A percentile compares a stretch with the other conserved stretches of the same genome.
Evolutionary conservation across 2,888 invertebrate species (phyloP).

Genomic region (Chaitophorus viminalis): DNA sequence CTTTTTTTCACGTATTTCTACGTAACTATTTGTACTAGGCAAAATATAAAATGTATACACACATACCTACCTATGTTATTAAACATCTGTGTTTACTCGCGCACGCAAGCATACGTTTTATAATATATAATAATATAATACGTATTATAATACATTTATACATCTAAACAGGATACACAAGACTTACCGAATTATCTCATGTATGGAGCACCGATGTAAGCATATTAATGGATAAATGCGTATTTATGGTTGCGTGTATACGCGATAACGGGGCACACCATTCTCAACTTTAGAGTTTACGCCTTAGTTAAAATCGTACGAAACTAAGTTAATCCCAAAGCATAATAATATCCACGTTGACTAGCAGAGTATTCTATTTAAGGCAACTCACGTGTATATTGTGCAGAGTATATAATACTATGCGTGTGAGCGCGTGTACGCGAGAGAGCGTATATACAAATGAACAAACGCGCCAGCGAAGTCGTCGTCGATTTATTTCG

Average conservation of each 20-base stretch:
- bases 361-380: not conserved
- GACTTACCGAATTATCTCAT: not conserved
- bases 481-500: conserved; percentile 15
- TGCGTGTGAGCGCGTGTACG: not conserved
- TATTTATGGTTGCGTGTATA: not conserved
- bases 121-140: too few species aligned
- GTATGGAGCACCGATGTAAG: not conserved
- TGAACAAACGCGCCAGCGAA: not conserved
- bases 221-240: not conserved
- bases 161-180: too few species aligned
- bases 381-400: too few species aligned
- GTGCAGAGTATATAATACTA: too few species aligned
- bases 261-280: not conserved
- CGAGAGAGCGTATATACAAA: not conserved
- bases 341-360: not conserved
- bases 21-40: not conserved
- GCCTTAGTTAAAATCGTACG: conserved; percentile 15
- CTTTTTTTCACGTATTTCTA: not conserved
- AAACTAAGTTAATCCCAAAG: conserved; percentile 36
- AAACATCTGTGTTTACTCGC: not conserved
- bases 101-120: not conserved
- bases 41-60: not conserved
- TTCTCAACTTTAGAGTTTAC: conserved; percentile 33
- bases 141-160: too few species aligned
- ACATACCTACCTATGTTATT: too few species aligned